These are phyloP conservation scores for Pachypsylla venusta DNA, from an alignment of 1,140 invertebrate genomes.

Conservation along the genomic window DNA sequence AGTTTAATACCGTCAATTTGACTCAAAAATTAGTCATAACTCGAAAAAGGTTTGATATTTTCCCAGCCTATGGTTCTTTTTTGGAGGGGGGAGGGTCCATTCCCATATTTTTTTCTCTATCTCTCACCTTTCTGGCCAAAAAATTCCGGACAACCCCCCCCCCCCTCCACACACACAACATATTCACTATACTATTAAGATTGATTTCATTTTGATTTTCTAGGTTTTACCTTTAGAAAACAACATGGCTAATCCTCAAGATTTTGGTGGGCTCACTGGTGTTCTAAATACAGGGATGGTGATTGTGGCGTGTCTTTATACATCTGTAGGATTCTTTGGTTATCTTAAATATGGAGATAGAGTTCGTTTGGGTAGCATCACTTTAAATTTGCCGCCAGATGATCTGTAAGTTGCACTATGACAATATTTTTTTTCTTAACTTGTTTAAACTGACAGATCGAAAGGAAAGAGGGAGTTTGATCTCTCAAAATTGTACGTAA, in stretches of 20 bases:
- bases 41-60: no score
- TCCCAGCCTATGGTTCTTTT: no score
- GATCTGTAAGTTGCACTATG: constrained; percentile 45
- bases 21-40: no score
- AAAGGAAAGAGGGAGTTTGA: background rate
- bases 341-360: constrained; percentile 73
- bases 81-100: no score
- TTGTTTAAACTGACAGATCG: constrained; percentile 8
- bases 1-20: no score
- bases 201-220: no score
- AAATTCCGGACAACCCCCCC: no score
- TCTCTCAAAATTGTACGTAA: background rate
- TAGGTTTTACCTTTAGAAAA: constrained; percentile 74
- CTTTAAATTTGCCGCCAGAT: constrained; percentile 57
- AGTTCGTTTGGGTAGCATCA: constrained; percentile 59
- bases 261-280: constrained; percentile 65
- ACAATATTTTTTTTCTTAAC: no score
- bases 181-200: no score
- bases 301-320: constrained; percentile 64
- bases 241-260: constrained; percentile 71
- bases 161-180: no score
- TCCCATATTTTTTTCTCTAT: no score
- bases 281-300: constrained; percentile 81
- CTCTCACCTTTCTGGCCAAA: no score
- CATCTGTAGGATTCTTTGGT: constrained; percentile 76